Base-by-base conservation (phyloP, 2,888 invertebrate species). In the Cephalotes varians region DNA sequence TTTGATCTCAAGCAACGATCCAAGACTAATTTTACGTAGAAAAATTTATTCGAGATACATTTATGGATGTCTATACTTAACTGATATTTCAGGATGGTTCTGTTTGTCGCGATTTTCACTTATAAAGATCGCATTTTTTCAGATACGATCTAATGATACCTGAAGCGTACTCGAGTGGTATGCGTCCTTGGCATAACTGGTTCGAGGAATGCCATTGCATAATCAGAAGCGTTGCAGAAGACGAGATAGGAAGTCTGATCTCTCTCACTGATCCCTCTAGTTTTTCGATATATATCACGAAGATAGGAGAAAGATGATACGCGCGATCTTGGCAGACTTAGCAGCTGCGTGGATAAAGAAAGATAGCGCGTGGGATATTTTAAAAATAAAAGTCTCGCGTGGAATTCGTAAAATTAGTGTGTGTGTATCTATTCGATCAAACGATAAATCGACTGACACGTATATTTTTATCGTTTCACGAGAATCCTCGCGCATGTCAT, bases 101-200 rank as follows among this genome's bases (percentile, higher is more conserved):
- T 40, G 76, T 80, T 80, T 58, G 62, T 49, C 44, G 80, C 51
- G 49, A 62, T 79, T 64, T 82, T 82, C 79, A 65, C 77, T 58
- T 18, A 15, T 6, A 47, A 15, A 1, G 15, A 54, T 37, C 9
- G 34, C 25, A 62, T 67, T 47, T 21, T 51, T 51, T 40, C 25
- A 51, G 73, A 74, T 64, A 47, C 77, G 65, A 69, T 65, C 67
- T 58, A 60, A 28, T 6, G 37, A 65, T 67, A 69, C 49, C n/a
- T 58, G 49, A n/a, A 69, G 64, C 69, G 82, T 80, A 64, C 76
- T 18, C 51, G 62, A 56, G 51, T 40, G 89, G 83, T 84, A 87
- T 85, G 86, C 87, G 89, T 87, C 89, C 90, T 90, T 90, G 89
- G 73, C 69, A 86, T 86, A 90, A 90, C 90, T 90, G 85, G 90